Conservation (phyloP, 2,888 invertebrate species). For the Enoplolaimus lenunculus region DNA sequence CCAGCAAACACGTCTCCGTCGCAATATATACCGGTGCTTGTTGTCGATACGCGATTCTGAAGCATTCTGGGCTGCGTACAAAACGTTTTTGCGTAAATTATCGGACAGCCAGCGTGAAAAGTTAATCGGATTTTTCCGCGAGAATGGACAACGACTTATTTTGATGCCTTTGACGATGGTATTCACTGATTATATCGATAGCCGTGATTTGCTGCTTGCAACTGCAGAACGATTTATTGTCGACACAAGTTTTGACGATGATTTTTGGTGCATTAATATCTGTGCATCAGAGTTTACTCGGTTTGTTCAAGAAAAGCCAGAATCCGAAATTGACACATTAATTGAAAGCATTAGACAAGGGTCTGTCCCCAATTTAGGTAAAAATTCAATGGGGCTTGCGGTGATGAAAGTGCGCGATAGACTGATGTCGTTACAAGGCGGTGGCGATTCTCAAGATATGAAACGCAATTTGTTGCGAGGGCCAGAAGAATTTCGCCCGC, state of each 20-base stretch:
- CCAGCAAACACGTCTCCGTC: not conserved
- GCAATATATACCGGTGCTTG: not conserved
- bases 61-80: not conserved
- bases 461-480: too few species aligned
- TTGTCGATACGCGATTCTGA: not conserved
- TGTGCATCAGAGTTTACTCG: not conserved
- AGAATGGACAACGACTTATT: not conserved
- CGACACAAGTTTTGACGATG: not conserved
- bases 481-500: too few species aligned
- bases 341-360: not conserved
- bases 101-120: not conserved
- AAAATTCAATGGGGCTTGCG: not conserved
- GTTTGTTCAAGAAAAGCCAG: not conserved
- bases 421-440: too few species aligned
- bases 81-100: not conserved
- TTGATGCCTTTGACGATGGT: not conserved
- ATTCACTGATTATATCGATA: not conserved
- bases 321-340: not conserved
- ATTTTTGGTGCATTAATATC: not conserved
- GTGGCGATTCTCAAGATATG: too few species aligned
- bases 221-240: not conserved
- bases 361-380: not conserved
- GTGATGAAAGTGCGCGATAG: not conserved
- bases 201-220: not conserved
- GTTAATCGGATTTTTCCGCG: not conserved